Percentiles rank a stretch among this genome's conserved stretches.
phyloP scores from a whole-genome alignment of 2,888 invertebrate genomes.

The Hirtodrosophila histrioides region DNA sequence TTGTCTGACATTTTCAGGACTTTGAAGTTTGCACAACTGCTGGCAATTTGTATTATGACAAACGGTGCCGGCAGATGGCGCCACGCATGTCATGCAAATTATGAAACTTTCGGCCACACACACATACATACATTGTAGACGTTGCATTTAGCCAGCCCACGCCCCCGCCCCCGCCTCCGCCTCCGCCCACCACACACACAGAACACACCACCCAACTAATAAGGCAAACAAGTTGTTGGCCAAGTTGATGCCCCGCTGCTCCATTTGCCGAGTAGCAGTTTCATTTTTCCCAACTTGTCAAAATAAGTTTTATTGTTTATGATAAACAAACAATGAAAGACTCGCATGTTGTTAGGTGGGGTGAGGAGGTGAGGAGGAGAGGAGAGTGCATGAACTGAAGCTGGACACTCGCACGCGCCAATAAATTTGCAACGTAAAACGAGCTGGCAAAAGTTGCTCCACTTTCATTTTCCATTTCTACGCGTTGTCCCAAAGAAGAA shows the following conservation, averaged over 20 bases:
- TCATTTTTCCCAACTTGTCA: conserved; percentile 72
- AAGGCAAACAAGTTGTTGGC: conserved; percentile 52
- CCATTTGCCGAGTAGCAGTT: conserved; percentile 53
- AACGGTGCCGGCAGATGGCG: conserved; percentile 68
- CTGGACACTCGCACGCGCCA: conserved; percentile 43
- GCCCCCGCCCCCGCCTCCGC: neutral
- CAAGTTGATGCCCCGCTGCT: conserved; percentile 34
- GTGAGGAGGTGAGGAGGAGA: no score
- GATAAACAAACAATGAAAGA: conserved; percentile 65
- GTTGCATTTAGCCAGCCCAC: conserved; percentile 36
- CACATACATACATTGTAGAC: conserved; percentile 7
- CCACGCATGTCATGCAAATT: conserved; percentile 79
- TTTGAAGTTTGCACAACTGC: conserved; percentile 63
- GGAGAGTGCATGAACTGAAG: conserved; percentile 7
- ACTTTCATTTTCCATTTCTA: conserved; percentile 62
- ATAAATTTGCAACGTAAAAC: conserved; percentile 60
- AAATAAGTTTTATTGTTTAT: conserved; percentile 76
- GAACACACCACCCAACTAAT: conserved; percentile 38
- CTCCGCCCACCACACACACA: neutral
- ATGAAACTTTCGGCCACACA: conserved; percentile 62
- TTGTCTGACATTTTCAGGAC: conserved; percentile 44
- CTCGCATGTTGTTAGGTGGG: conserved; percentile 1
- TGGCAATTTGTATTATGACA: conserved; percentile 72
- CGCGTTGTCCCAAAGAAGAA: conserved; percentile 23
- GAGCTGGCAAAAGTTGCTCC: conserved; percentile 52